phyloP scores from a whole-genome alignment of 2,797 vertebrate genomes.

The Pseudocheirus occidentalis region DNA sequence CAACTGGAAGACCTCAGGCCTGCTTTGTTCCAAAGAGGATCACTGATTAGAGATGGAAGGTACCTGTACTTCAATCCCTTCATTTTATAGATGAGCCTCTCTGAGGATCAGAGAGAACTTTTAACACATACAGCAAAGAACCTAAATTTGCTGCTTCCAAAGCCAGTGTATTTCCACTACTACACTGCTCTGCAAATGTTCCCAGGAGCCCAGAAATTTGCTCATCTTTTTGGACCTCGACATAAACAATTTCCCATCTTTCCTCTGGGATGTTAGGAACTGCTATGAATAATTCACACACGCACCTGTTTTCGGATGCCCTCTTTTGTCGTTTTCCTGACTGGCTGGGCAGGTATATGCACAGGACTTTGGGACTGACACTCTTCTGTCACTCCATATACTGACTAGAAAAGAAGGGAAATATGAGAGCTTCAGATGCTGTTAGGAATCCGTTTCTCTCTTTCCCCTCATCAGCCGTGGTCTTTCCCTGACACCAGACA shows the following conservation, averaged over 20 bases:
- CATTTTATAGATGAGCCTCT: not conserved
- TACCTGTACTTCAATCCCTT: not conserved
- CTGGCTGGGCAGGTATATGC: conserved; percentile 89
- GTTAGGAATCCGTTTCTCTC: not conserved
- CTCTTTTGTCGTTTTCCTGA: conserved; percentile 93
- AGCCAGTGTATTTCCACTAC: not conserved
- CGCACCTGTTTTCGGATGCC: conserved; percentile 93
- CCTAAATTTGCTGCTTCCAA: not conserved
- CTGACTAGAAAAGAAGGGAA: conserved; percentile 86
- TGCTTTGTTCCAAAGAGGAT: not conserved
- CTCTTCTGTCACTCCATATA: conserved; percentile 94
- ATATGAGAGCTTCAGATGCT: not conserved
- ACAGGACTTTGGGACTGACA: conserved; percentile 92
- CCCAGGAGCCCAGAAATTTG: not conserved
- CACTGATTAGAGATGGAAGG: not conserved
- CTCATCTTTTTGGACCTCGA: not conserved
- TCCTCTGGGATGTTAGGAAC: not conserved
- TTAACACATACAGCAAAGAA: not conserved
- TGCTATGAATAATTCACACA: not conserved
- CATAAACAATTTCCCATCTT: not conserved
- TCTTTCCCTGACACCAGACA: not conserved
- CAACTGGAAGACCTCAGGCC: not conserved
- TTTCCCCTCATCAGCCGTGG: not conserved
- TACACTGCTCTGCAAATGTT: not conserved
- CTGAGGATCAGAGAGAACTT: not conserved